A percentile compares a stretch with the other conserved stretches of the same genome.
Conservation (phyloP, 2,888 invertebrate genomes). For the Papilio demoleus region DNA sequence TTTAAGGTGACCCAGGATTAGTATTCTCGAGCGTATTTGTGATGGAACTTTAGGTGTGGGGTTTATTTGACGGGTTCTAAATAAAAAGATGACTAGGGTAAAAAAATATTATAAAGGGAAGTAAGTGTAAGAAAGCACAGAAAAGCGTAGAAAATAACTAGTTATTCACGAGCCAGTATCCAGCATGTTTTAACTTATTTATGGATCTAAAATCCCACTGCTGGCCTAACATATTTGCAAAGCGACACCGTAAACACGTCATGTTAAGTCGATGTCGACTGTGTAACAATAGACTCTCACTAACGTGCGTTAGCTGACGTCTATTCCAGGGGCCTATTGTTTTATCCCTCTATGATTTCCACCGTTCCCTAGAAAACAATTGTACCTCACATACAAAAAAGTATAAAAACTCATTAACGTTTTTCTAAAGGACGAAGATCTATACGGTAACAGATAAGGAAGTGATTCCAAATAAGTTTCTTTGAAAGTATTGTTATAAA, state of each 20-base stretch:
- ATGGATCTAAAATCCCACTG: slow-evolving; percentile 10
- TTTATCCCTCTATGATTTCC: slow-evolving; percentile 22
- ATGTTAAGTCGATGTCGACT: slow-evolving; percentile 31
- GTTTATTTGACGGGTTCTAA: too few species aligned
- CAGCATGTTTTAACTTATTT: neutral
- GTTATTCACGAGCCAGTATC: neutral
- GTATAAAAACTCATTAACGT: neutral
- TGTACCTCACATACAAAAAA: neutral
- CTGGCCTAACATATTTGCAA: slow-evolving; percentile 16
- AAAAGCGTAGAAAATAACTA: neutral
- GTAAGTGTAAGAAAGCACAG: neutral
- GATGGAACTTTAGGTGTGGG: too few species aligned
- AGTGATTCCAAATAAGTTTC: too few species aligned
- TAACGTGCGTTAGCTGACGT: slow-evolving; percentile 22
- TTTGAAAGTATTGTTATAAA: too few species aligned
- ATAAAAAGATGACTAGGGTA: too few species aligned
- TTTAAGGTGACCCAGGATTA: too few species aligned
- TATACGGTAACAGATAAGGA: neutral
- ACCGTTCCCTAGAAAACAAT: slow-evolving; percentile 15
- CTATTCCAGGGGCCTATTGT: slow-evolving; percentile 29
- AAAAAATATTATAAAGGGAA: too few species aligned
- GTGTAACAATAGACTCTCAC: slow-evolving; percentile 32
- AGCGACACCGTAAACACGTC: slow-evolving; percentile 29
- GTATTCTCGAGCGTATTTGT: too few species aligned
- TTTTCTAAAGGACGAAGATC: neutral